These are phyloP conservation scores for Nomada ruficornis DNA, from an alignment of 2,888 invertebrate species.

Conservation along the genomic window DNA sequence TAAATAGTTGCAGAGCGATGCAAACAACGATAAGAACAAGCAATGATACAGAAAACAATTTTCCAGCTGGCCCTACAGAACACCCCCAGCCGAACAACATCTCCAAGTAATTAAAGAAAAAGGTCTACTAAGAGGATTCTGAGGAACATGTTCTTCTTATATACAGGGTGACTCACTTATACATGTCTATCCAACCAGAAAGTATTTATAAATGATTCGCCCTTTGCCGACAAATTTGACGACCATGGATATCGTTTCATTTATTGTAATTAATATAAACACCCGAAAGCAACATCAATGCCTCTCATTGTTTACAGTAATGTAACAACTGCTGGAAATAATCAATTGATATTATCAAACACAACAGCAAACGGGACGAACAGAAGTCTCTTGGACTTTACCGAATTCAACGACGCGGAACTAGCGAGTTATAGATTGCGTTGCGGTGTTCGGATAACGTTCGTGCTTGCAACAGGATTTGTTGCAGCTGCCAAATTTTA, in stretches of 20 bases:
- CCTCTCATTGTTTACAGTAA: constrained; percentile 70
- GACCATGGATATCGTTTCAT: constrained; percentile 21
- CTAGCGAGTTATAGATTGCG: constrained; percentile 86
- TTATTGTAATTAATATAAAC: neutral
- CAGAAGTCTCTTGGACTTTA: constrained; percentile 85
- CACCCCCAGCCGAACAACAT: constrained; percentile 72
- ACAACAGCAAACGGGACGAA: constrained; percentile 71
- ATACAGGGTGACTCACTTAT: constrained; percentile 81
- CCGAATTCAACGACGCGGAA: constrained; percentile 89
- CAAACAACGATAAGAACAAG: constrained; percentile 66
- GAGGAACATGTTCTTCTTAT: constrained; percentile 81
- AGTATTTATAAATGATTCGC: constrained; percentile 72
- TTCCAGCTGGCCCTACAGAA: constrained; percentile 66
- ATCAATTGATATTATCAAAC: constrained; percentile 73
- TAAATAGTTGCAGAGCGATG: constrained; percentile 68
- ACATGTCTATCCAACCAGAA: constrained; percentile 70
- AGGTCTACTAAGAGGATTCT: constrained; percentile 78
- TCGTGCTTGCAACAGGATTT: constrained; percentile 89
- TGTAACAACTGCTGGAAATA: constrained; percentile 76
- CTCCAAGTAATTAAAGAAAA: constrained; percentile 80
- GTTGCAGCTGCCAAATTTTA: constrained; percentile 90
- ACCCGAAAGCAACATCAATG: neutral
- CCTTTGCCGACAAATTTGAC: constrained; percentile 54
- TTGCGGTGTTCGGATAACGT: constrained; percentile 89
- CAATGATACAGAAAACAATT: constrained; percentile 68